Conservation (phyloP, 2,797 vertebrate genomes). For the Sebastes kiyomatsui region DNA sequence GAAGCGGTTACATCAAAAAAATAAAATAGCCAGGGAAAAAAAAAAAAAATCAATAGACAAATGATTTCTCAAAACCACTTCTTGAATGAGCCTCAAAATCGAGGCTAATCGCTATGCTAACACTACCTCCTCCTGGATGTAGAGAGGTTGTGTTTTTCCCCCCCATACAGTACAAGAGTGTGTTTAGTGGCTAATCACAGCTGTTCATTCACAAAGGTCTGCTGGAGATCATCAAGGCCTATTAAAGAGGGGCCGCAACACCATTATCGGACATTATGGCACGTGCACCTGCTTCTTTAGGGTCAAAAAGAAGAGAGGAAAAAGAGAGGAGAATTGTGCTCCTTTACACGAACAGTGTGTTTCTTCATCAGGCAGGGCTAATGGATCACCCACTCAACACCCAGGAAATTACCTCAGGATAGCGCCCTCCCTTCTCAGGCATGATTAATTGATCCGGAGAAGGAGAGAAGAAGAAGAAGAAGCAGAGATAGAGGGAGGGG, state of each 20-base stretch:
- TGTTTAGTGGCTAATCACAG: slow-evolving; percentile 51
- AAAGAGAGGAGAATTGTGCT: slow-evolving; percentile 10
- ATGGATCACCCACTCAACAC: slow-evolving; percentile 80
- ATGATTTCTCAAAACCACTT: slow-evolving; percentile 54
- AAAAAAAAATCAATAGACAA: slow-evolving; percentile 57
- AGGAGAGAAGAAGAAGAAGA: slow-evolving; percentile 37
- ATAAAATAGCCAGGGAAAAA: slow-evolving; percentile 11
- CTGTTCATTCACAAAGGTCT: slow-evolving; percentile 32
- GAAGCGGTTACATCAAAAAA: slow-evolving; percentile 50
- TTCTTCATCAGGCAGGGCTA: slow-evolving; percentile 75
- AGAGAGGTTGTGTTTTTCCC: background rate
- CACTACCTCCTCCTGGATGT: slow-evolving; percentile 9
- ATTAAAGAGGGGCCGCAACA: slow-evolving; percentile 36
- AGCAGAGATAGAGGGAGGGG: slow-evolving; percentile 32
- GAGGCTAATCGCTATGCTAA: slow-evolving; percentile 45
- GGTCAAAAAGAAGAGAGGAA: slow-evolving; percentile 19
- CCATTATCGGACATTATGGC: slow-evolving; percentile 53
- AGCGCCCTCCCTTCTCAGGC: slow-evolving; percentile 66
- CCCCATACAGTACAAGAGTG: background rate
- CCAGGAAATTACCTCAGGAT: slow-evolving; percentile 82
- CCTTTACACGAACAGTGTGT: slow-evolving; percentile 40
- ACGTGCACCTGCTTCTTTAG: slow-evolving; percentile 55
- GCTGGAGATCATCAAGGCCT: slow-evolving; percentile 46
- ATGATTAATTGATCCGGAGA: slow-evolving; percentile 82
- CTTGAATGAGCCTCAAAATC: slow-evolving; percentile 30